A percentile compares a stretch with the other conserved stretches of the same genome.
These are phyloP conservation scores for Noctua janthina DNA, from an alignment of 2,888 invertebrate genomes.

Conservation along the genomic window DNA sequence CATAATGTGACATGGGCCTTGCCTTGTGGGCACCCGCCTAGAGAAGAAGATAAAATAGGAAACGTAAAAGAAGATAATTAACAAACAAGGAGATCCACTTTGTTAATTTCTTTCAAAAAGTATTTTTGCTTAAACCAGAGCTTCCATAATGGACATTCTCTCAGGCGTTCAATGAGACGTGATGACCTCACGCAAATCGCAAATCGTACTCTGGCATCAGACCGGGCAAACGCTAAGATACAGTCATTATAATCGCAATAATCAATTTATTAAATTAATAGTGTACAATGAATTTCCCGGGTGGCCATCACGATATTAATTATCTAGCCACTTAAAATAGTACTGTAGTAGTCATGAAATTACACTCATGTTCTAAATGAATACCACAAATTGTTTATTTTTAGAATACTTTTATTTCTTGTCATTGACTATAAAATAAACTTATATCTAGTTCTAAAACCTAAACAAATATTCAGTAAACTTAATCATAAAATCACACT, in stretches of 20 bases:
- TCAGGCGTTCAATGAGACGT: not conserved
- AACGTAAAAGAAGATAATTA: not conserved
- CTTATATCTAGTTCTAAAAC: not conserved
- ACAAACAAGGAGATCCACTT: not conserved
- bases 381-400: constrained; percentile 20
- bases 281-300: constrained; percentile 47
- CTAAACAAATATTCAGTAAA: not conserved
- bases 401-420: constrained; percentile 18
- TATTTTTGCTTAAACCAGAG: not conserved
- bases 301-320: constrained; percentile 40
- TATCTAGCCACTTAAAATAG: constrained; percentile 37
- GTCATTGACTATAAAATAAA: not conserved
- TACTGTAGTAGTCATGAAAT: constrained; percentile 23
- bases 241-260: constrained; percentile 25
- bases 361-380: constrained; percentile 9
- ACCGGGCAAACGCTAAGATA: constrained; percentile 5
- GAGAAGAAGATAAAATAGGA: not conserved
- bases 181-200: not conserved
- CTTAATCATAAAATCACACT: not conserved
- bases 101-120: not conserved
- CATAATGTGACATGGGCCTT: not conserved
- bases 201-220: constrained; percentile 36
- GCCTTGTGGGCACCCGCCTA: no score
- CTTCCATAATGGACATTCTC: not conserved
- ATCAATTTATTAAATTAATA: constrained; percentile 52